These are phyloP conservation scores for Hirundichthys speculiger DNA, from an alignment of 2,113 vertebrate genomes.

Conservation along the genomic window DNA sequence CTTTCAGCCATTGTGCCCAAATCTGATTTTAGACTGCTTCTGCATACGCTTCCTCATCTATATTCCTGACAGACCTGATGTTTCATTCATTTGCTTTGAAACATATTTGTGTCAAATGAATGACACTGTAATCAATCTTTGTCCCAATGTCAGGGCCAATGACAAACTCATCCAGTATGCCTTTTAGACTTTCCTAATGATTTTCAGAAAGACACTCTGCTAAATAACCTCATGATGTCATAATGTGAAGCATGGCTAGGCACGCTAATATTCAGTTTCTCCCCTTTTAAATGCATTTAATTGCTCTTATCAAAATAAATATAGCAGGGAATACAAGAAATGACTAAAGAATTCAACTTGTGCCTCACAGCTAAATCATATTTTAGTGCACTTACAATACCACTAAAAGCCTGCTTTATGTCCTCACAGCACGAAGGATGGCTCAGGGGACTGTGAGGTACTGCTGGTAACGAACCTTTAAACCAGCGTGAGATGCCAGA, in stretches of 20 bases:
- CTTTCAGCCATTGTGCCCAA: constrained; percentile 2
- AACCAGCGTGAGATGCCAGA: constrained; percentile 53
- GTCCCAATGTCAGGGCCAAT: constrained; percentile 61
- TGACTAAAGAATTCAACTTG: constrained; percentile 51
- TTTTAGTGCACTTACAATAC: constrained; percentile 68
- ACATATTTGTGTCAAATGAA: constrained; percentile 69
- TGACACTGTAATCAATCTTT: constrained; percentile 67
- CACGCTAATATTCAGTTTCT: constrained; percentile 57
- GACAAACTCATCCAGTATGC: constrained; percentile 55
- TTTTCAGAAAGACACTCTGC: constrained; percentile 62
- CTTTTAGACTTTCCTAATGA: constrained; percentile 44
- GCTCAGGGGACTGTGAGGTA: constrained; percentile 35
- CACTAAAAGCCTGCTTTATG: constrained; percentile 61
- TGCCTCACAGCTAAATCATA: constrained; percentile 59
- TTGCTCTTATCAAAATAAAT: constrained; percentile 65
- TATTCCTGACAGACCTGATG: constrained; percentile 56
- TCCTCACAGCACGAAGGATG: constrained; percentile 35
- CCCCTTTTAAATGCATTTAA: constrained; percentile 70
- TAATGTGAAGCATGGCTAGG: constrained; percentile 73
- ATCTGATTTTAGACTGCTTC: constrained; percentile 26
- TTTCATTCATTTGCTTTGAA: constrained; percentile 67
- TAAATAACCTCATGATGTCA: constrained; percentile 74
- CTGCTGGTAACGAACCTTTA: constrained; percentile 58
- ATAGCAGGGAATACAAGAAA: constrained; percentile 50
- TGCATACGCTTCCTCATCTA: constrained; percentile 47